These are phyloP conservation scores for Leucoraja erinaceus DNA, from an alignment of 2,113 vertebrate species.

Conservation along the genomic window DNA sequence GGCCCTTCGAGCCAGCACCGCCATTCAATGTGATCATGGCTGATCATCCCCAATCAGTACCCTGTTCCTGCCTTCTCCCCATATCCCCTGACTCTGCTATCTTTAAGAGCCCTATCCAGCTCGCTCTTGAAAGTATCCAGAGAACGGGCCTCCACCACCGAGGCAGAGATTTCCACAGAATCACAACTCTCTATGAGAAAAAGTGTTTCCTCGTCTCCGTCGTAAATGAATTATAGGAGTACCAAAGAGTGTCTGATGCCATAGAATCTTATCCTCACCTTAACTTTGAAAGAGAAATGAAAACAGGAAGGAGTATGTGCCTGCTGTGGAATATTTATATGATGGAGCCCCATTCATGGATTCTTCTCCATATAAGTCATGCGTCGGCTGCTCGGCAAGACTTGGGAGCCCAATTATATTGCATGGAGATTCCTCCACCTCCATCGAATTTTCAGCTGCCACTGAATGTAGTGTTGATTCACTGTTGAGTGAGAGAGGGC, in stretches of 20 bases:
- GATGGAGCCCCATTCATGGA: too few species aligned
- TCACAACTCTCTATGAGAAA: too few species aligned
- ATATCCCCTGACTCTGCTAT: too few species aligned
- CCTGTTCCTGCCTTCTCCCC: too few species aligned
- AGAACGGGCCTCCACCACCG: too few species aligned
- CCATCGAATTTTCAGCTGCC: background rate
- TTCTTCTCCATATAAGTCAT: background rate
- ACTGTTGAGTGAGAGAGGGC: background rate
- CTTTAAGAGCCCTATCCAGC: too few species aligned
- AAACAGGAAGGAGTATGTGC: background rate
- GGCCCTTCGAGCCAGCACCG: too few species aligned
- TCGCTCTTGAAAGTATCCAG: too few species aligned
- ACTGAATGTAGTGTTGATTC: background rate
- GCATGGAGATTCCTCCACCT: background rate
- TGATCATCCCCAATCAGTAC: too few species aligned
- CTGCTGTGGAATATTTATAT: background rate
- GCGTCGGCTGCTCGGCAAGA: background rate
- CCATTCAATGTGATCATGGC: too few species aligned
- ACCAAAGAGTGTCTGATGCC: background rate
- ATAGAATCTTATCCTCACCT: background rate
- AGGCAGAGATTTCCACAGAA: too few species aligned
- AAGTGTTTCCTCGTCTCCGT: too few species aligned
- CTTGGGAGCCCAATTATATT: background rate
- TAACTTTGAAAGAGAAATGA: background rate
- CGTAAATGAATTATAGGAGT: background rate